Evolutionary conservation across 1,140 invertebrate species (phyloP).

Genomic region (Trachymyrmex septentrionalis): DNA sequence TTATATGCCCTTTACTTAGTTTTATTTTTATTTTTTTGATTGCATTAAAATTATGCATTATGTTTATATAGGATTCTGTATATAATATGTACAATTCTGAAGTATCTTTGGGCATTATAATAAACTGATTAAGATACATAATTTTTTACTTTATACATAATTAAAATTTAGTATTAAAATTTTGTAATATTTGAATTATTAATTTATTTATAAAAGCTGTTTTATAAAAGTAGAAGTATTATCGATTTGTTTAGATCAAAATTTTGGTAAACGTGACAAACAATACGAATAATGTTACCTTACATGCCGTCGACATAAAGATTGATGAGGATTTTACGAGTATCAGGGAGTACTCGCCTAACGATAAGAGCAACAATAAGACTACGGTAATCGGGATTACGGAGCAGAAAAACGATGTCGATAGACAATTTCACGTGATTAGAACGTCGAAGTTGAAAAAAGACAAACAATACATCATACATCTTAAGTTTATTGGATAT

Average conservation of each 20-base stretch:
- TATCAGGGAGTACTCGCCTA: slow-evolving; percentile 80
- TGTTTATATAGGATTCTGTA: neutral
- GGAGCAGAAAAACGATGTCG: slow-evolving; percentile 88
- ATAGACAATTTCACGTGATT: slow-evolving; percentile 92
- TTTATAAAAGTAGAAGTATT: neutral
- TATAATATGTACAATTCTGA: neutral
- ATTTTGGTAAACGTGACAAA: slow-evolving; percentile 90
- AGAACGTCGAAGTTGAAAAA: slow-evolving; percentile 88
- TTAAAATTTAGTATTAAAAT: neutral
- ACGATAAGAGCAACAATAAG: slow-evolving; percentile 75
- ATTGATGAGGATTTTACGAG: slow-evolving; percentile 87
- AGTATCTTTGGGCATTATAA: neutral
- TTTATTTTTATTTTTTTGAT: no score
- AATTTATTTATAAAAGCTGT: neutral
- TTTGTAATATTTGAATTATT: neutral
- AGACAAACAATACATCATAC: slow-evolving; percentile 89
- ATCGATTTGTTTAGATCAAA: slow-evolving; percentile 77
- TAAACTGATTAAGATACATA: neutral
- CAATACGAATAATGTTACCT: slow-evolving; percentile 90
- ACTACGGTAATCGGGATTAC: slow-evolving; percentile 76
- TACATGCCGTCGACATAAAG: slow-evolving; percentile 91
- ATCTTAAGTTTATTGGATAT: slow-evolving; percentile 90
- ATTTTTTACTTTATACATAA: neutral
- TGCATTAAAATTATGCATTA: neutral
- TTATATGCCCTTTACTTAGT: no score